These are phyloP conservation scores for Amiota minor DNA, from an alignment of 2,888 invertebrate genomes.

Conservation along the genomic window DNA sequence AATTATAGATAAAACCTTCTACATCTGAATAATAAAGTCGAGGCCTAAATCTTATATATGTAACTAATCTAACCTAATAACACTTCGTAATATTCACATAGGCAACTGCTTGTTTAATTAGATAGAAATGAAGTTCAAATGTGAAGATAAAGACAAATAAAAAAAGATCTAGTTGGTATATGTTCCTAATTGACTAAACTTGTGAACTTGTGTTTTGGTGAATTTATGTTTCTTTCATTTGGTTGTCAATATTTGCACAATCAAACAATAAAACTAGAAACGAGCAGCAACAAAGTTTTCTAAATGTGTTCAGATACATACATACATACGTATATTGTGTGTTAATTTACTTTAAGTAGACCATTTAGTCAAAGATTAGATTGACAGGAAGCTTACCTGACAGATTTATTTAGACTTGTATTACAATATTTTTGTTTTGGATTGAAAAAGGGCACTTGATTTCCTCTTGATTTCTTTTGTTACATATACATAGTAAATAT, in stretches of 20 bases:
- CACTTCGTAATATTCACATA: not conserved
- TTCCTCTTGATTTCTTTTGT: too few species aligned
- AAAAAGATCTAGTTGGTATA: too few species aligned
- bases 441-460: too few species aligned
- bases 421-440: not conserved
- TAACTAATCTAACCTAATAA: too few species aligned
- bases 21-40: too few species aligned
- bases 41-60: too few species aligned
- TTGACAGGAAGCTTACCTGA: not conserved
- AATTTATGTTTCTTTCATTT: slow-evolving; percentile 38
- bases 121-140: not conserved
- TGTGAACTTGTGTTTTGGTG: slow-evolving; percentile 20
- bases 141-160: not conserved
- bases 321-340: not conserved
- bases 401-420: slow-evolving; percentile 3
- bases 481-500: too few species aligned
- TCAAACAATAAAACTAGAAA: slow-evolving; percentile 9
- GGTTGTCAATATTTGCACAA: slow-evolving; percentile 52
- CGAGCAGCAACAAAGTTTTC: not conserved
- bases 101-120: slow-evolving; percentile 11
- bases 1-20: too few species aligned
- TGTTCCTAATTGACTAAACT: slow-evolving; percentile 11
- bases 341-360: not conserved
- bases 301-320: not conserved
- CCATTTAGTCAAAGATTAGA: not conserved